Percentiles rank a stretch among this genome's conserved stretches.
These are phyloP conservation scores for Corythucha ciliata DNA, from an alignment of 2,888 invertebrate genomes.

Conservation along the genomic window DNA sequence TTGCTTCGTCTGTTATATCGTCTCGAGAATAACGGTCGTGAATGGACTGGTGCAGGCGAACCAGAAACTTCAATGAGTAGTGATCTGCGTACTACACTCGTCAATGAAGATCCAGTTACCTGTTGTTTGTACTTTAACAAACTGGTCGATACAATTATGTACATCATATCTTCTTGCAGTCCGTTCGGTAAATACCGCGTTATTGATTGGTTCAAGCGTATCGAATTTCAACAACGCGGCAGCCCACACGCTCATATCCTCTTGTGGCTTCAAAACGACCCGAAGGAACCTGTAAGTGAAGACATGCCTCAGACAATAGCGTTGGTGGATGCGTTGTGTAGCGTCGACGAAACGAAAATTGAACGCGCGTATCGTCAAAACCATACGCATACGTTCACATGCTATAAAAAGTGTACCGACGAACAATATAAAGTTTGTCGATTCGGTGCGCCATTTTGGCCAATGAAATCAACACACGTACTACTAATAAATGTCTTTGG, in stretches of 20 bases:
- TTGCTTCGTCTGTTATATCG: neutral
- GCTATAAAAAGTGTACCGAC: slow-evolving; percentile 37
- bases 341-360: slow-evolving; percentile 36
- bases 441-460: slow-evolving; percentile 40
- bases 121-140: slow-evolving; percentile 36
- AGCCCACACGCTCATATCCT: slow-evolving; percentile 42
- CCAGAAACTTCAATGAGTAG: slow-evolving; percentile 1
- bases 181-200: slow-evolving; percentile 31
- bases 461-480: slow-evolving; percentile 37
- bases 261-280: slow-evolving; percentile 41
- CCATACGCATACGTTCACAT: slow-evolving; percentile 39
- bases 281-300: slow-evolving; percentile 30
- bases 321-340: slow-evolving; percentile 38
- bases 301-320: slow-evolving; percentile 33
- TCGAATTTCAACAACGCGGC: slow-evolving; percentile 41
- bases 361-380: slow-evolving; percentile 37
- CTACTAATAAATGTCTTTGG: too few species aligned
- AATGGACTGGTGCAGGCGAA: slow-evolving; percentile 1
- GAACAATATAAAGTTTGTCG: too few species aligned
- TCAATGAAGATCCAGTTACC: slow-evolving; percentile 26
- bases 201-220: slow-evolving; percentile 34
- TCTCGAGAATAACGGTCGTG: neutral
- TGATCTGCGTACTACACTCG: slow-evolving; percentile 6
- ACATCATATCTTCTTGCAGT: slow-evolving; percentile 29
- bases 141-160: slow-evolving; percentile 19